Conservation (phyloP, 2,797 vertebrate genomes). For the Gymnodraco acuticeps region DNA sequence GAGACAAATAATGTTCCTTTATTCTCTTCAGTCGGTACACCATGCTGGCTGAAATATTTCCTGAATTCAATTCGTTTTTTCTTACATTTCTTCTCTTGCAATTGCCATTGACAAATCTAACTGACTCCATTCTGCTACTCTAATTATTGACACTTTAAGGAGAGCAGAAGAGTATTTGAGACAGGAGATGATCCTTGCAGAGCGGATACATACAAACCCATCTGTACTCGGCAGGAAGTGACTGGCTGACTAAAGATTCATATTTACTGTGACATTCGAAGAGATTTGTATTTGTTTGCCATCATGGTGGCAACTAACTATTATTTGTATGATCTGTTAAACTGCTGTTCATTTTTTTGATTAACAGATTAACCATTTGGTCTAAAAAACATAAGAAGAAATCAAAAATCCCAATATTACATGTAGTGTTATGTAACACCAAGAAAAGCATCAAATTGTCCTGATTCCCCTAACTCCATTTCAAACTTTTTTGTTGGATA, state of each 20-base stretch:
- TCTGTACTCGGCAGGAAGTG: slow-evolving; percentile 41
- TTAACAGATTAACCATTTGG: background rate
- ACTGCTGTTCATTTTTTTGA: background rate
- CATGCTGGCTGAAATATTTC: slow-evolving; percentile 29
- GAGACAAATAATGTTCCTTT: slow-evolving; percentile 52
- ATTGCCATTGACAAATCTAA: slow-evolving; percentile 43
- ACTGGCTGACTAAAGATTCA: background rate
- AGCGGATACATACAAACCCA: slow-evolving; percentile 30
- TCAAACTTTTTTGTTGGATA: background rate
- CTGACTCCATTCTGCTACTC: slow-evolving; percentile 29
- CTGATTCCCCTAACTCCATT: background rate
- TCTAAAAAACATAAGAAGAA: background rate
- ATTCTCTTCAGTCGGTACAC: slow-evolving; percentile 40
- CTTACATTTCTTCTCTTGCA: slow-evolving; percentile 12
- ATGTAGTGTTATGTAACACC: too few species aligned
- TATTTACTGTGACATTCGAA: slow-evolving; percentile 7
- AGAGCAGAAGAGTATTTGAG: slow-evolving; percentile 19
- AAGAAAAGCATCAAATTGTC: background rate
- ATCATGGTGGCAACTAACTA: background rate
- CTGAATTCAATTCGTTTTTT: slow-evolving; percentile 13
- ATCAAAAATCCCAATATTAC: too few species aligned
- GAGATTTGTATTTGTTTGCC: background rate
- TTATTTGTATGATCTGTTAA: background rate
- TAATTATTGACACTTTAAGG: slow-evolving; percentile 51
- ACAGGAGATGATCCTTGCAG: slow-evolving; percentile 31